Evolutionary conservation across 2,113 vertebrate species (phyloP), one percentile per base, ranked within the genome.

Genomic region (Camelus dromedarius): DNA sequence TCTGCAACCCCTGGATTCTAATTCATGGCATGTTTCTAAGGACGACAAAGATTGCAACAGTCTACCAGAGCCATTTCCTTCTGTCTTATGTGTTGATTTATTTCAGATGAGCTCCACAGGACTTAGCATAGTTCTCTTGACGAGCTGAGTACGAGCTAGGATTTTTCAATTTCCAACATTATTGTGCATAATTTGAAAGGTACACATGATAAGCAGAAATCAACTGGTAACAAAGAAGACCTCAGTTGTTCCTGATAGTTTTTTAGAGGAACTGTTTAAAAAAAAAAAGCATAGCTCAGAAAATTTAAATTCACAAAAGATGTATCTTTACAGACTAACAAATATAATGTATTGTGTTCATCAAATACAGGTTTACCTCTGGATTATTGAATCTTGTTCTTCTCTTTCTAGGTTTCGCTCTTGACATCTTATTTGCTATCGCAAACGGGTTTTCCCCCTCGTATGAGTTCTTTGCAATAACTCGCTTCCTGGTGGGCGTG

Each of bases 361-460:
- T 84, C 94, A 64, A 91, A 72, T 86, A 84, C 32, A 85, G 3
- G 85, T 82, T 95, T 90, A 67, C 75, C 15, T 91, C 75, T 86
- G 52, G 56, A 80, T 93, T 97, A 92, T 52, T 16, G 93, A 96
- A 60, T 42, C 18, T 79, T 84, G 46, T 97, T 69, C 10, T 35
- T 98, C 94, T 26, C 93, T 96, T 98, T 97, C 54, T 97, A 99
- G 99, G 99, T 98, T 98, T 99, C 97, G 98, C 98, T 1, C 98
- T 99, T 84, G 99, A 99, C 97, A 98, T 99, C 88, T 67, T 98
- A 89, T 99, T 99, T 98, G 98, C 98, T 35, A 75, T 99, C 72
- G 98, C 98, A 95, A 99, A 99, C 87, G 99, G 98, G 52, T 98
- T 99, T 89, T 98, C 99, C 4, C 99, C 99, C 5, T 98, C 99